Evolutionary conservation across 2,113 vertebrate genomes (phyloP).

Genomic region (Pseudorasbora parva): DNA sequence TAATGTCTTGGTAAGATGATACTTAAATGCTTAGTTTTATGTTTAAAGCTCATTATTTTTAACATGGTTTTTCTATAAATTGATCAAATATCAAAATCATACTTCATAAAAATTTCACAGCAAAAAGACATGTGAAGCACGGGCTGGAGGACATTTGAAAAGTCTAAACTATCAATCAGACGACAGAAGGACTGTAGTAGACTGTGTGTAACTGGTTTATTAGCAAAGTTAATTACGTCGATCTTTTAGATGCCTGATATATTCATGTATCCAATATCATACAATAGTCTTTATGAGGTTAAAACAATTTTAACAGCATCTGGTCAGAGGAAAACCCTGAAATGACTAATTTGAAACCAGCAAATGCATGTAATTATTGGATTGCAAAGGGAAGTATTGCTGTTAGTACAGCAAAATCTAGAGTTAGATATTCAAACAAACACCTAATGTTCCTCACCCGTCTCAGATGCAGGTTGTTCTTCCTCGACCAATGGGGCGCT

Average conservation of each 20-base stretch:
- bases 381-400: not conserved
- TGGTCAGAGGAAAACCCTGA: not conserved
- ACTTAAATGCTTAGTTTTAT: not conserved
- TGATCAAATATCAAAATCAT: no score
- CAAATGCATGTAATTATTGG: not conserved
- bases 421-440: no score
- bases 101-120: not conserved
- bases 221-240: not conserved
- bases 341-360: not conserved
- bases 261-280: not conserved
- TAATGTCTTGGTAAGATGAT: not conserved
- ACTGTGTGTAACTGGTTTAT: not conserved
- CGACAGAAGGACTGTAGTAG: not conserved
- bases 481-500: slow-evolving; percentile 67
- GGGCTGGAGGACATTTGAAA: not conserved
- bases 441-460: slow-evolving; percentile 59
- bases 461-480: slow-evolving; percentile 42
- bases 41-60: no score
- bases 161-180: not conserved
- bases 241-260: not conserved
- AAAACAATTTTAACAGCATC: not conserved
- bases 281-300: not conserved
- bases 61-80: not conserved
- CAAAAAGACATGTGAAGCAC: not conserved
- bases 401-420: not conserved